Evolutionary conservation across 92 coral and sea anemone genomes (phyloP), one percentile per base, ranked within the genome.

Genomic region (Epizoanthus scotinus): DNA sequence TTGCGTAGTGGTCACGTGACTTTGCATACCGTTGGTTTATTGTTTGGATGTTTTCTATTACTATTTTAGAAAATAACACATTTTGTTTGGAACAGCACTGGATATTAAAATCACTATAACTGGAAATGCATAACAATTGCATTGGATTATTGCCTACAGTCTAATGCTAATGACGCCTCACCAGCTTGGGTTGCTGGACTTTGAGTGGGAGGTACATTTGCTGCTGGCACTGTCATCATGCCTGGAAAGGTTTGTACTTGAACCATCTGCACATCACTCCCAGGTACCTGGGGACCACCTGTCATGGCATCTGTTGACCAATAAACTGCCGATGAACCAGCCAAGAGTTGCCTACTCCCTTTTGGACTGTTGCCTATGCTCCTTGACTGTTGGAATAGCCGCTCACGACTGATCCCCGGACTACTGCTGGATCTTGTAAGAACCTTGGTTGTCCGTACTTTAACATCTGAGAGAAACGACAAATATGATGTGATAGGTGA

Each of bases 391-490:
- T 89, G 84, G 64, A 86, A 82, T 42, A 84, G 72, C 68, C 85
- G 79, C 25, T 88, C 78, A 64, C 80, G 87, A 59, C 91, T 86
- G 5, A 82, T 67, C 20, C 97, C 97, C 27, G 97, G 97, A 40
- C 97, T 92, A 20, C 97, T 92, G 59, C 88, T 87, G 63, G 97
- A 92, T 69, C 97, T 68, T 40, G 80, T 82, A 27, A 92, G 86
- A 38, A 90, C 84, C 62, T 84, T 90, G 86, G 85, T 94, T 44
- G 97, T 87, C 89, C 84, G 89, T 8, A 93, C 89, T 79, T 88
- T 90, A 24, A 91, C 90, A 15, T 94, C 98, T 92, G 82, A 24
- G 62, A 20, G 29, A 66, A 64, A 47, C 2, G 52, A 47, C 10
- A 47, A 47, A 47, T 40, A 40, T 9, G 52, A 10, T 47, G 52